Base-by-base conservation (phyloP, 2,888 invertebrate genomes). In the Dynastes tityus region DNA sequence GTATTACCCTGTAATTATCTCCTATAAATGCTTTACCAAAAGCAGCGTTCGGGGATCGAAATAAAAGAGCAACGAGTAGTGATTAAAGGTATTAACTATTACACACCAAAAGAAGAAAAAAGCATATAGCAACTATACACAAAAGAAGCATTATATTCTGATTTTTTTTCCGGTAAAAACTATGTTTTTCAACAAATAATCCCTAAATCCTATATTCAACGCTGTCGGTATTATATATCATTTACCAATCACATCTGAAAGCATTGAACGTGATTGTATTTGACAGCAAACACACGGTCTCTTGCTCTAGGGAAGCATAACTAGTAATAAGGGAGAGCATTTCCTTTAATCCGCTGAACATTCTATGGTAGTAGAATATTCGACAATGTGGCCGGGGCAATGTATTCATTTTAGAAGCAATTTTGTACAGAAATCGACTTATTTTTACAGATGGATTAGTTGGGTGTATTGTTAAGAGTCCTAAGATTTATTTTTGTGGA, bases 231-330 rank as follows among this genome's bases (percentile, higher is more conserved):
- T 67, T 67, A 67, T 67, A 67, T 67, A 67, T 67, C 67, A 67
- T 40, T 67, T 67, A 67, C 67, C 67, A 45, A 67, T 67, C 67
- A 67, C 1, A 45, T 67, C 67, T 29, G 67, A 67, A 67, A 4
- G 67, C 16, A 67, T 67, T 67, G 45, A 40, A 2, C 8, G n/a
- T 67, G 67, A 67, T 67, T n/a, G 13, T 29, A 29, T 67, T 67
- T 67, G 67, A 67, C 67, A 67, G 67, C 67, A 67, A 67, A 67
- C 67, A 45, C 45, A 67, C 40, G 67, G 67, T 27, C 53, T 13
- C 16, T n/a, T 53, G 53, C 53, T 61, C 6, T 22, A 27, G 22
- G 29, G 61, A 61, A 22, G 29, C 6, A 27, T 11, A 22, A 22
- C 27, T 2, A 6, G 22, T 27, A 61, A 27, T 61, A 61, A 22